Evolutionary conservation across 2,113 vertebrate species (phyloP).

Genomic region (Manacus vitellinus): DNA sequence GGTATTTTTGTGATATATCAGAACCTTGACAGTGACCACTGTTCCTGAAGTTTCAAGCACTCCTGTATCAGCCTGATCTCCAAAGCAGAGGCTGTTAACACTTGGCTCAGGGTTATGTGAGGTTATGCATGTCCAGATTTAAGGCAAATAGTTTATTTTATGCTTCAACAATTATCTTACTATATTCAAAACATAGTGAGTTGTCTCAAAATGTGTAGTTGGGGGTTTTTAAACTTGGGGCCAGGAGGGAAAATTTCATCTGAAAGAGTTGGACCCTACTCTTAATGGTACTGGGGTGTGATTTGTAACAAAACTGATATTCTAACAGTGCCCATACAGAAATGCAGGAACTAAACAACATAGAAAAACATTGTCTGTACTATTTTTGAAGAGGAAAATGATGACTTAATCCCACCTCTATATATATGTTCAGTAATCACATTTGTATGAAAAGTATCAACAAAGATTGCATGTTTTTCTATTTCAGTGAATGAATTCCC

Average conservation of each 20-base stretch:
- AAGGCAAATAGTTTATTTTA: not conserved
- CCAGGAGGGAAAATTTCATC: not conserved
- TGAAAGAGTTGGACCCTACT: not conserved
- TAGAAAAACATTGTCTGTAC: not conserved
- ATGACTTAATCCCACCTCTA: not conserved
- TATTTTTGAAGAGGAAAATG: not conserved
- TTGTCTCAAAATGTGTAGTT: not conserved
- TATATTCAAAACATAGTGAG: not conserved
- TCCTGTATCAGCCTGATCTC: not conserved
- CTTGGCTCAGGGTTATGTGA: not conserved
- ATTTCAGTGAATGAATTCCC: conserved; percentile 95
- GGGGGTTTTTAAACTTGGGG: not conserved
- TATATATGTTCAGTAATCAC: not conserved
- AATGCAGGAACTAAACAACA: not conserved
- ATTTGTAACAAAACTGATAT: not conserved
- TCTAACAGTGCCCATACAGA: not conserved
- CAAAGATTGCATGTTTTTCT: not conserved
- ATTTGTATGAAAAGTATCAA: not conserved
- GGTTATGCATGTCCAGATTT: not conserved
- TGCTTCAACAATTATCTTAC: not conserved
- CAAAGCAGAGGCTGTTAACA: not conserved
- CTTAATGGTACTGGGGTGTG: not conserved
- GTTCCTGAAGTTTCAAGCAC: not conserved
- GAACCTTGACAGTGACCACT: not conserved
- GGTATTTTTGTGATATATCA: not conserved